A percentile compares a stretch with the other conserved stretches of the same genome.
Conservation (phyloP, 2,113 vertebrate genomes). For the Daphoenositta chrysoptera region DNA sequence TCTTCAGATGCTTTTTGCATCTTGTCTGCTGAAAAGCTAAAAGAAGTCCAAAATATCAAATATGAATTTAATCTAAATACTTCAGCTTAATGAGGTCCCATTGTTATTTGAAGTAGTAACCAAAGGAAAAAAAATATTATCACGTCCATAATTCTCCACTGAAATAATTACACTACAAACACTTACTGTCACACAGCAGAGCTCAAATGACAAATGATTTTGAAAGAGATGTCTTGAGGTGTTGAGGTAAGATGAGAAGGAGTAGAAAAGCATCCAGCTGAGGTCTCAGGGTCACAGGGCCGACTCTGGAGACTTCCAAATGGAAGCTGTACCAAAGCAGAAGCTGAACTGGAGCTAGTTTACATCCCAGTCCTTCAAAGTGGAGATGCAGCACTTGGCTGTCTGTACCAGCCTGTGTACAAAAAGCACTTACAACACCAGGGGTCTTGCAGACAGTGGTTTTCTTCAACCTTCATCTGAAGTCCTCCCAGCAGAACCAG, state of each 20-base stretch:
- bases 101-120: not conserved
- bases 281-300: not conserved
- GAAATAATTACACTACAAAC: not conserved
- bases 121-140: not conserved
- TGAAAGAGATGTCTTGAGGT: not conserved
- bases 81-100: not conserved
- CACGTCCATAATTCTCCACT: not conserved
- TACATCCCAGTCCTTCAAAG: not conserved
- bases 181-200: constrained; percentile 38
- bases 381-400: not conserved
- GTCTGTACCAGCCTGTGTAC: not conserved
- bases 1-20: not conserved
- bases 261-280: constrained; percentile 1
- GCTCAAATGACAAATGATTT: not conserved
- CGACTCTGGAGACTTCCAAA: not conserved
- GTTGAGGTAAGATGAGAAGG: not conserved
- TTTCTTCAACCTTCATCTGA: not conserved
- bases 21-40: not conserved
- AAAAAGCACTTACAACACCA: not conserved
- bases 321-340: not conserved
- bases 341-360: not conserved
- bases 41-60: not conserved
- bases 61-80: not conserved
- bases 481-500: not conserved
- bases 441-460: not conserved